Base-by-base conservation (phyloP, 2,888 invertebrate genomes). In the Girardia tigrina region DNA sequence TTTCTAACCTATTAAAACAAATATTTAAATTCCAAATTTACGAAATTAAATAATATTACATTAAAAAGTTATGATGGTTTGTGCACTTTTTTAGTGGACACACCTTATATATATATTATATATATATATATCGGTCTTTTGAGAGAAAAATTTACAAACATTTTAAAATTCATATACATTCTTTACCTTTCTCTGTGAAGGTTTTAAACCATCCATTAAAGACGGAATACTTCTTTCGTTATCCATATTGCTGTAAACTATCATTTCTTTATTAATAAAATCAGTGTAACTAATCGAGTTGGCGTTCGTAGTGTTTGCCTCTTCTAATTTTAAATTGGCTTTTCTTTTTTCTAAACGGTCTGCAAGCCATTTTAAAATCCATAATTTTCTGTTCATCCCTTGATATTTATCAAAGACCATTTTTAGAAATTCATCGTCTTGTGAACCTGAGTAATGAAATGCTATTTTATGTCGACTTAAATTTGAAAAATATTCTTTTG, bases 401-500 rank as follows among this genome's bases (percentile, higher is more conserved):
- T 91, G 91, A 83, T 94, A 94, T 84, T 90, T 94, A 76, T 94
- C 90, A 83, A 97, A 95, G 0, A 94, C 95, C 88, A 98, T 88
- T 70, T 90, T 89, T 79, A 98, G 95, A 80, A 91, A 90, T 76
- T 91, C 90, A 83, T 98, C 98, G 81, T 98, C 97, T 16, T 89
- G 89, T 0, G 88, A 86, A 0, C 94, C 94, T 0, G 88, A 87
- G 81, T 98, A 95, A 80, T 88, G 89, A 84, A 97, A 97, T 69
- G 86, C 86, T 79, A 97, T 94, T 75, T 92, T 88, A 85, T 97
- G 98, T 71, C 94, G 87, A 0, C 88, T 87, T 92, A 98, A 94
- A 83, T 98, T 91, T 79, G 90, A 88, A 85, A 98, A 98, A 84
- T 99, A 98, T 85, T 98, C 97, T 86, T 95, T 95, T 29, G 97